Base-by-base conservation (phyloP, 2,113 vertebrate species). In the Turdus rufiventris region DNA sequence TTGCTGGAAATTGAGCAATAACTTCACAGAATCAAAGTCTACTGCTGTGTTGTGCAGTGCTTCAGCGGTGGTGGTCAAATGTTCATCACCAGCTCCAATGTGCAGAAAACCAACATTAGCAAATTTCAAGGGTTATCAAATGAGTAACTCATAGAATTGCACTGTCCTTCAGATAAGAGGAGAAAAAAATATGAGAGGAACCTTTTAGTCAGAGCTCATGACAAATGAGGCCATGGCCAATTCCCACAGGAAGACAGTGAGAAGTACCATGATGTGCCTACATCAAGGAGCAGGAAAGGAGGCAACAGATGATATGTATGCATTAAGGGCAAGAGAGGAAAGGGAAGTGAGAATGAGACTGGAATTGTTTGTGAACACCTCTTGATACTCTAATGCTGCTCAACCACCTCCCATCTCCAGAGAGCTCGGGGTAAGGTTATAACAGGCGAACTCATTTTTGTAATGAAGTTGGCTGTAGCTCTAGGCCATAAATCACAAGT, bases 401-500 rank as follows among this genome's bases (percentile, higher is more conserved):
- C 92, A 95, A 75, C 50, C 66, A 77, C 84, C 36, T 88, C 66
- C 89, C 94, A 94, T 94, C 93, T 96, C 96, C 91, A 88, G 96
- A 96, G 96, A 95, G 86, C 83, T 66, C 9, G 26, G 84, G 67
- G 61, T 96, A 94, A 94, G 96, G 81, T 94, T 97, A 94, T 97
- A 95, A 95, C 93, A 97, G 93, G 96, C 97, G 91, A 98, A 97
- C 95, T 96, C 63, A 96, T 96, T 98, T 98, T 97, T 98, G 78
- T 96, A 97, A 98, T 96, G 96, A 97, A 97, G 95, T 97, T 98
- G 93, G 88, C 94, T 95, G 70, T 96, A 96, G 82, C 92, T 96
- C 81, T 94, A 93, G 95, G 94, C 94, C 95, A 97, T 98, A 97
- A 98, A 98, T 98, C 97, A 97, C 29, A 61, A 85, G 36, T 95